Percentiles rank a stretch among this genome's conserved stretches.
Conservation (phyloP, 2,797 vertebrate species). For the Dicrostonyx torquatus region DNA sequence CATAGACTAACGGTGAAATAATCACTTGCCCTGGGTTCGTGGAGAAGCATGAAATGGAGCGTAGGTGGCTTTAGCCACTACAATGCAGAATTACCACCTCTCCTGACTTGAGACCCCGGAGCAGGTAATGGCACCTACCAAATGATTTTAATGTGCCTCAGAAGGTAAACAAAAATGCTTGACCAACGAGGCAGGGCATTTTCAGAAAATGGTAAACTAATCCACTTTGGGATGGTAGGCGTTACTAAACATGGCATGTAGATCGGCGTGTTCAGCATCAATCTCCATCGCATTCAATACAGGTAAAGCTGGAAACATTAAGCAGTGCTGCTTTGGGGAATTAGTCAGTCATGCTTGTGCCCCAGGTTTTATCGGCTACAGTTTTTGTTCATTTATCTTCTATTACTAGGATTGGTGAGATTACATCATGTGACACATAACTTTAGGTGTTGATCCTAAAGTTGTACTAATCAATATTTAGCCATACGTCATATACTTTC, state of each 20-base stretch:
- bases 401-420: neutral
- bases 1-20: slow-evolving; percentile 25
- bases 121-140: neutral
- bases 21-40: neutral
- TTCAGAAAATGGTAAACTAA: slow-evolving; percentile 39
- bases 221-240: neutral
- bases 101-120: neutral
- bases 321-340: neutral
- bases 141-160: neutral
- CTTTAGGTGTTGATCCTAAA: slow-evolving; percentile 5
- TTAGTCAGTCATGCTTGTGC: neutral
- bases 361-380: neutral
- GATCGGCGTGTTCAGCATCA: slow-evolving; percentile 44
- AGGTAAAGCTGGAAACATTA: neutral
- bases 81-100: slow-evolving; percentile 29
- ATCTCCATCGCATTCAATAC: slow-evolving; percentile 54
- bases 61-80: neutral
- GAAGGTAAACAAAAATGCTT: slow-evolving; percentile 9
- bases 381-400: neutral
- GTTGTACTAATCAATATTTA: neutral
- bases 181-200: neutral
- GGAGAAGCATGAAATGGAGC: fast-evolving
- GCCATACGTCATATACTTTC: neutral
- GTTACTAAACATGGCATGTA: neutral
- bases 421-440: neutral